A percentile compares a stretch with the other conserved stretches of the same genome.
phyloP scores from a whole-genome alignment of 2,113 vertebrate species.

The Hydropotes inermis region DNA sequence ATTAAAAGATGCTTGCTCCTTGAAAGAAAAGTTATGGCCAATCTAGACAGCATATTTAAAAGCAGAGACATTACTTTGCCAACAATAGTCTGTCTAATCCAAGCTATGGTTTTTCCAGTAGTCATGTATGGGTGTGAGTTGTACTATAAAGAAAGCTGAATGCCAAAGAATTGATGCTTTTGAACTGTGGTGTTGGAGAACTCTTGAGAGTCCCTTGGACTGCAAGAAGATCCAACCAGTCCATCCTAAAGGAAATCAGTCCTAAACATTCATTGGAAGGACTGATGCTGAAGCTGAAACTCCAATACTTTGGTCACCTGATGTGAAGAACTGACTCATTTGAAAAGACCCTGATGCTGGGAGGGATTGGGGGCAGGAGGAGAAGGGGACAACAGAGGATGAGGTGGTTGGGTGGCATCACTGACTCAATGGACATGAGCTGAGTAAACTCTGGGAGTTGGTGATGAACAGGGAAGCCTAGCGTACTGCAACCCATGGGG shows the following conservation, averaged over 20 bases:
- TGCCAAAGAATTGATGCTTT: accelerated
- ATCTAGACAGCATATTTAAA: background rate
- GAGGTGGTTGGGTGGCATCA: background rate
- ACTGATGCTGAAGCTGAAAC: background rate
- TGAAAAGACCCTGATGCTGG: background rate
- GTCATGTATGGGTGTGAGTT: background rate
- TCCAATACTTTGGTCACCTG: background rate
- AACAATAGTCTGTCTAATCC: background rate
- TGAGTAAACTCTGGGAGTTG: background rate
- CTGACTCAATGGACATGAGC: background rate
- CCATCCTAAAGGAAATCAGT: background rate
- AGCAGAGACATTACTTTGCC: background rate
- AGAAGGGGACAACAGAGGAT: background rate
- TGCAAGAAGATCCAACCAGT: background rate
- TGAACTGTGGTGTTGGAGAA: background rate
- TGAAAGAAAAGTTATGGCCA: background rate
- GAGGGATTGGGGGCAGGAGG: background rate
- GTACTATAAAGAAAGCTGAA: background rate
- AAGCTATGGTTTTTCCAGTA: background rate
- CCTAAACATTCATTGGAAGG: background rate
- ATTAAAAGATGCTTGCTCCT: background rate
- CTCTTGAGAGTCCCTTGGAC: background rate
- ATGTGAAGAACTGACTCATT: background rate
- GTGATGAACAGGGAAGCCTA: background rate
- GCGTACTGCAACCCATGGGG: background rate